phyloP scores from a whole-genome alignment of 2,113 vertebrate species.

The Geococcyx californianus region DNA sequence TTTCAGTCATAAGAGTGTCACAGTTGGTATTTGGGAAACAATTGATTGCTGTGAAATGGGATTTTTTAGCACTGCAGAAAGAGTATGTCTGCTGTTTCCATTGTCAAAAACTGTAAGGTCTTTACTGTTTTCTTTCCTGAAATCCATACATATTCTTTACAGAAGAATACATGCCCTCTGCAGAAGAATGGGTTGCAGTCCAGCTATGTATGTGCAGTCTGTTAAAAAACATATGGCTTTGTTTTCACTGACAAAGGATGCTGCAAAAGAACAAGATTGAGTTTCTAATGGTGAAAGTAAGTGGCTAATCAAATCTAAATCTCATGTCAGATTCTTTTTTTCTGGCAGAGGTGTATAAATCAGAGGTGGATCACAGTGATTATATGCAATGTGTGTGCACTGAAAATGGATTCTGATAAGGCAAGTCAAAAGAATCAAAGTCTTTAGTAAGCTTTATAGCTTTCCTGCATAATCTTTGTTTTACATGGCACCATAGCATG shows the following conservation, averaged over 20 bases:
- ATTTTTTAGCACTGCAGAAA: background rate
- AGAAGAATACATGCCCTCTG: no score
- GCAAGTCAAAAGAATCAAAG: background rate
- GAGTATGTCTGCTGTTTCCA: fast-evolving
- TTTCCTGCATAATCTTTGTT: background rate
- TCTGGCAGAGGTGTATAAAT: background rate
- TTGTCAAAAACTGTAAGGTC: background rate
- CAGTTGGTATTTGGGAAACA: background rate
- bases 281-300: background rate
- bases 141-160: background rate
- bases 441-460: background rate
- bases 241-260: background rate
- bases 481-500: background rate
- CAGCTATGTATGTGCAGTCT: background rate
- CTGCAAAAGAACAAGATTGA: background rate
- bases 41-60: fast-evolving
- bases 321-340: background rate
- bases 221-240: background rate
- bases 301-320: background rate
- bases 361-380: background rate
- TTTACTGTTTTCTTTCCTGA: background rate
- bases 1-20: background rate
- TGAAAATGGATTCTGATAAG: background rate
- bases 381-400: fast-evolving
- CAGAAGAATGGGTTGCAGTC: background rate